phyloP scores from a whole-genome alignment of 2,113 vertebrate species.

The Anarrhichthys ocellatus region DNA sequence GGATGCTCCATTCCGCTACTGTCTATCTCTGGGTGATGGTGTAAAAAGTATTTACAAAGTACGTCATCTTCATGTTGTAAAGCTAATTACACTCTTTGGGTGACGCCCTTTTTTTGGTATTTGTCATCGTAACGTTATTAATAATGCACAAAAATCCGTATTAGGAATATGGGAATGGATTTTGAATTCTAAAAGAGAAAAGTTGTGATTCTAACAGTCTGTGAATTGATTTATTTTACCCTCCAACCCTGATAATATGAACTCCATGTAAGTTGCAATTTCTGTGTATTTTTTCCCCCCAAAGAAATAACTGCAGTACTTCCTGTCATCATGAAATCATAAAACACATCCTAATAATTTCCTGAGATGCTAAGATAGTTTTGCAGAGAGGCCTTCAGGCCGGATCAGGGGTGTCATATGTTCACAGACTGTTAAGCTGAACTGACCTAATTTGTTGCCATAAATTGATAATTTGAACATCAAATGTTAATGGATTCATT shows the following conservation, averaged over 20 bases:
- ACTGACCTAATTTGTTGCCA: background rate
- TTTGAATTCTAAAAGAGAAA: too few species aligned
- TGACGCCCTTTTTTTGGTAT: background rate
- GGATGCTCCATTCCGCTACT: background rate
- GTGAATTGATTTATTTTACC: too few species aligned
- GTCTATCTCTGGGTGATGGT: background rate
- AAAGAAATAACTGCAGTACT: too few species aligned
- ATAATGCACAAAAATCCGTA: background rate
- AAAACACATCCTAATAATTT: background rate
- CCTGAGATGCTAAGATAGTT: background rate
- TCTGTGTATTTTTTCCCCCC: too few species aligned
- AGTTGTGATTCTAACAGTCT: too few species aligned
- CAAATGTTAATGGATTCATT: background rate
- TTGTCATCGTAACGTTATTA: background rate
- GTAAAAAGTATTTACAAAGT: background rate
- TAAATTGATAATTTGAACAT: background rate
- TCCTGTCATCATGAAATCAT: too few species aligned
- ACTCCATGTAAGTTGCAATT: too few species aligned
- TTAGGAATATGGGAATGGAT: too few species aligned
- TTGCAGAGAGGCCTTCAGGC: background rate
- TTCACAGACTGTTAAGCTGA: background rate
- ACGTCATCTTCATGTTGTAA: background rate
- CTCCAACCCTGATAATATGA: too few species aligned
- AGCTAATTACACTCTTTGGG: background rate
- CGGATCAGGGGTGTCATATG: background rate